These are phyloP conservation scores for Heliconius charithonia DNA, from an alignment of 2,888 invertebrate genomes.

Conservation along the genomic window DNA sequence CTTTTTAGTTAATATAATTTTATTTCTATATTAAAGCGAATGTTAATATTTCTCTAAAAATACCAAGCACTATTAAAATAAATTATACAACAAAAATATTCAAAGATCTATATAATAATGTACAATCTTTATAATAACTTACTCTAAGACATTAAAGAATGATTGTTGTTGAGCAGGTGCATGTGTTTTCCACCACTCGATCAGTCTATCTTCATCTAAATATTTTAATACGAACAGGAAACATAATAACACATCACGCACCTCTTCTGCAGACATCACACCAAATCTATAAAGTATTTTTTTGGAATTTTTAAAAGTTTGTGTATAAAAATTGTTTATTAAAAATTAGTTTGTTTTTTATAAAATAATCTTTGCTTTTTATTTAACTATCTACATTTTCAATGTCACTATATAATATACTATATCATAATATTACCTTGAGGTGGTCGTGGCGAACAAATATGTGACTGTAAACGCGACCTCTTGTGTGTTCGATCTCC, in stretches of 20 bases:
- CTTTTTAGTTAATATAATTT: too few relatives aligned
- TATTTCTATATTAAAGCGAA: too few relatives aligned
- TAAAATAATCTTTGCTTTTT: too few relatives aligned
- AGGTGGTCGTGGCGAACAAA: too few relatives aligned
- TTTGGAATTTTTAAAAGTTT: background rate
- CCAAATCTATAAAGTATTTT: constrained; percentile 68
- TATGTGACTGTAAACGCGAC: too few relatives aligned
- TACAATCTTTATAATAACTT: constrained; percentile 58
- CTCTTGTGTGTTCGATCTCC: too few relatives aligned
- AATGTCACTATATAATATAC: too few relatives aligned
- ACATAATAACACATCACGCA: constrained; percentile 93
- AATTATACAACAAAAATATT: background rate
- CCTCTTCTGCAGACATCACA: constrained; percentile 87
- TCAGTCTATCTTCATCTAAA: constrained; percentile 93
- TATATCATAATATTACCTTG: too few relatives aligned
- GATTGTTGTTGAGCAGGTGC: constrained; percentile 91
- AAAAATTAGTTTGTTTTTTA: too few relatives aligned
- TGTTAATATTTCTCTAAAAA: too few relatives aligned
- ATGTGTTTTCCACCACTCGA: constrained; percentile 96
- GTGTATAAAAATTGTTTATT: too few relatives aligned
- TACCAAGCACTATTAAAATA: background rate
- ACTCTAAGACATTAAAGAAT: constrained; percentile 94
- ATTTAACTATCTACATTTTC: too few relatives aligned
- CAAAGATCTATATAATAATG: background rate
- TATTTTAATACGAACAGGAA: constrained; percentile 96